Evolutionary conservation across 2,797 vertebrate genomes (phyloP).

Genomic region (Trachurus trachurus): DNA sequence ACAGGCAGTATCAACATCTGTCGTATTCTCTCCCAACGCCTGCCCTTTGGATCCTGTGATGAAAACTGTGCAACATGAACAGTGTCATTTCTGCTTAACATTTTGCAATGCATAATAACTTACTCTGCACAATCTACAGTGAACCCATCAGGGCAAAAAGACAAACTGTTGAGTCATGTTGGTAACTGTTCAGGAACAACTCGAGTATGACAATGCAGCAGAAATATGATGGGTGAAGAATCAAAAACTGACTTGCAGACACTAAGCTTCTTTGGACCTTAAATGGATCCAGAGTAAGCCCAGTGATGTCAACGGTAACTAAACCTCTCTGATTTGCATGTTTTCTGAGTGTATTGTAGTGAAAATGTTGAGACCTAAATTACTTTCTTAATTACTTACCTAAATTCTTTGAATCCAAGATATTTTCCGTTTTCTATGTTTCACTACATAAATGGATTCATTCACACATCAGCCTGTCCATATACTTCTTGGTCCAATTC

Average conservation of each 20-base stretch:
- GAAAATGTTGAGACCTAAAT: background rate
- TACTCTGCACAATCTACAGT: background rate
- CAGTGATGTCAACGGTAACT: background rate
- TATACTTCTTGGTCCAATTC: background rate
- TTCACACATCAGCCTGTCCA: background rate
- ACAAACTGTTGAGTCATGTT: background rate
- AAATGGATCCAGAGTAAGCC: background rate
- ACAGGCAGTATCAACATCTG: background rate
- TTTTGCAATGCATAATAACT: slow-evolving; percentile 1
- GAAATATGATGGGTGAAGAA: background rate
- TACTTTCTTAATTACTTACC: too few species aligned
- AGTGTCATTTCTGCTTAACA: background rate
- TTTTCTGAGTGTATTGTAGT: background rate
- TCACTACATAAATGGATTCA: background rate
- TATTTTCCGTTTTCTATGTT: background rate
- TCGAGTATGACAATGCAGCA: background rate
- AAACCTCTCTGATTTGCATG: background rate
- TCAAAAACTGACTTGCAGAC: background rate
- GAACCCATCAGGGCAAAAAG: background rate
- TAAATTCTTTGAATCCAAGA: too few species aligned
- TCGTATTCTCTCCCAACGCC: slow-evolving; percentile 1
- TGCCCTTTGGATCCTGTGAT: slow-evolving; percentile 30
- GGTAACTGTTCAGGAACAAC: background rate
- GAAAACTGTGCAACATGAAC: background rate
- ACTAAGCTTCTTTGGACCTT: background rate